Evolutionary conservation across 2,888 invertebrate species (phyloP).

Genomic region (Chaetogeoica ovagalla): DNA sequence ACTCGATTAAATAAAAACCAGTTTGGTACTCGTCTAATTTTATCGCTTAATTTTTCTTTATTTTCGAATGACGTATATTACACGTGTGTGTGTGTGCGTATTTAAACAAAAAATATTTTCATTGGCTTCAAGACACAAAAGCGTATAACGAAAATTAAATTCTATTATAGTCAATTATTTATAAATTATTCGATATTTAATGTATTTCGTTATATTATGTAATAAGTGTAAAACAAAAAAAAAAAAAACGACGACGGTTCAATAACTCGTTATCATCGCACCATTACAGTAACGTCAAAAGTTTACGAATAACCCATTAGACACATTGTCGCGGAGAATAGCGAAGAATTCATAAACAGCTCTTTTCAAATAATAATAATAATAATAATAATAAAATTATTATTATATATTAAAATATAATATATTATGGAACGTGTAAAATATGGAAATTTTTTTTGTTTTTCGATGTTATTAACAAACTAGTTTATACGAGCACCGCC

Average conservation of each 20-base stretch:
- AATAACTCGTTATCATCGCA: constrained; percentile 24
- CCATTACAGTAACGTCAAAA: constrained; percentile 9
- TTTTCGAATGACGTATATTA: neutral
- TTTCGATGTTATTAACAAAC: neutral
- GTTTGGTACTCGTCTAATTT: too few species aligned
- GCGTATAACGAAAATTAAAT: neutral
- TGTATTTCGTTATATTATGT: neutral
- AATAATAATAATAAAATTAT: neutral
- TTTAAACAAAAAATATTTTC: neutral
- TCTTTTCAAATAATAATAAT: too few species aligned
- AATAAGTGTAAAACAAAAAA: neutral
- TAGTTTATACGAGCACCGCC: neutral
- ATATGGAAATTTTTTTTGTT: neutral
- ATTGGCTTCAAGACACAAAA: neutral
- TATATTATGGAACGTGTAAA: neutral
- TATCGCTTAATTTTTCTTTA: neutral
- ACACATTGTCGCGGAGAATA: neutral
- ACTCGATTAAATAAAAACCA: neutral
- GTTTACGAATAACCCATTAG: neutral
- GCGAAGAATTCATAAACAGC: neutral
- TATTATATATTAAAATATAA: too few species aligned
- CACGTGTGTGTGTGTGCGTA: too few species aligned
- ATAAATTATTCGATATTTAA: constrained; percentile 1
- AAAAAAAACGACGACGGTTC: neutral
- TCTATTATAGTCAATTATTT: constrained; percentile 5